Evolutionary conservation across 2,888 invertebrate genomes (phyloP), one percentile per base, ranked within the genome.

Genomic region (Campopleginae sp.): DNA sequence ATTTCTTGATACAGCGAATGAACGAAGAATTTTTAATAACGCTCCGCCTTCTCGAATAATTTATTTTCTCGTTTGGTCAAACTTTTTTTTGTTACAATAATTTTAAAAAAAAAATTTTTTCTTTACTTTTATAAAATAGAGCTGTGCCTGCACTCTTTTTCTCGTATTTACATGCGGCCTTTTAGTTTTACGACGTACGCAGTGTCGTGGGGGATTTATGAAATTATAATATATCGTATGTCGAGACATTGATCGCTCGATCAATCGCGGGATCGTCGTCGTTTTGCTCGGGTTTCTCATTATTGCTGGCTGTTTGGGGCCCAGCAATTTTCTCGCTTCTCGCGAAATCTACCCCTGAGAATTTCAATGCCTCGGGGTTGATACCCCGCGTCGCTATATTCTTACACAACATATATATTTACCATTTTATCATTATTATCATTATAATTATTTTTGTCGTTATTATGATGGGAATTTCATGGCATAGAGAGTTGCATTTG

Each of bases 241-340:
- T 17, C 44, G 48, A 42, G 86, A 46, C 76, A 72, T 84, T 84
- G 66, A 80, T 80, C 80, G 71, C 66, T 72, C 84, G 84, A 84
- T 84, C 80, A 84, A 80, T 84, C 71, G 80, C 23, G 86, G 83
- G 10, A 27, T 31, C 86, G 81, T 84, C 85, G 80, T 75, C 27
- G 33, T 80, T 48, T 65, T 72, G 44, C 58, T 66, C 63, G 75
- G 68, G 54, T 51, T 68, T 65, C 68, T 63, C 74, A 58, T 48
- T 78, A 46, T 74, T 77, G 68, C 80, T 80, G 72, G 31, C 65
- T 80, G 70, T 46, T 12, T 68, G 54, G 77, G 54, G 66, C 66
- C 68, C 63, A 78, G 6, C 77, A 68, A 78, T 84, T 81, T 84
- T 78, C 80, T 81, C 84, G 74, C 77, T 66, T 44, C n/a, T 68